Evolutionary conservation across 1,140 invertebrate species (phyloP).

Genomic region (Drosophila eugracilis): DNA sequence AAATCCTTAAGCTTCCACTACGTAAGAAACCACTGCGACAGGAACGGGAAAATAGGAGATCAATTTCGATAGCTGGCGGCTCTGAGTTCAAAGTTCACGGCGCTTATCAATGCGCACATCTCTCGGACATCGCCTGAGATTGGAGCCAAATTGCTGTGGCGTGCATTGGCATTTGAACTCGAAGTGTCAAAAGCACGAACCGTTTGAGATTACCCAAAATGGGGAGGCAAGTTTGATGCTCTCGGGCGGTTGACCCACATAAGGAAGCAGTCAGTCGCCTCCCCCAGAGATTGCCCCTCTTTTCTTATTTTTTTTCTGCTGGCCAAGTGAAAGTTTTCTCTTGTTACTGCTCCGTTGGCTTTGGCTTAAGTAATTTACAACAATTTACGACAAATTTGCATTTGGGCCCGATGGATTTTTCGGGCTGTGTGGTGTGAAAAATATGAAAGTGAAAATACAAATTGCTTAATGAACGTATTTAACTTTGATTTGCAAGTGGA

Average conservation of each 20-base stretch:
- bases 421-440: conserved; percentile 65
- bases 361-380: conserved; percentile 68
- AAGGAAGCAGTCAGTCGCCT: conserved; percentile 13
- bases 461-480: conserved; percentile 52
- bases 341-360: conserved; percentile 18
- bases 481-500: conserved; percentile 16
- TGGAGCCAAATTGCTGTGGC: conserved; percentile 51
- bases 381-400: conserved; percentile 80
- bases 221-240: conserved; percentile 42
- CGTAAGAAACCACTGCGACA: neutral
- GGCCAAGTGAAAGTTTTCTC: conserved; percentile 68
- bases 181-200: conserved; percentile 46
- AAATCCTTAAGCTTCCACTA: neutral
- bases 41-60: conserved; percentile 5
- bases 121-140: conserved; percentile 32
- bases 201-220: conserved; percentile 37
- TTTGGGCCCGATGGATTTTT: conserved; percentile 41
- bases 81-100: conserved; percentile 70
- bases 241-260: conserved; percentile 49
- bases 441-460: conserved; percentile 65
- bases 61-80: conserved; percentile 23
- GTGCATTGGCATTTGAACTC: conserved; percentile 77
- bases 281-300: neutral
- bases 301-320: conserved; percentile 1
- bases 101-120: conserved; percentile 65